A percentile compares a stretch with the other conserved stretches of the same genome.
phyloP scores from a whole-genome alignment of 2,888 invertebrate species.

The Osmoderma eremita region DNA sequence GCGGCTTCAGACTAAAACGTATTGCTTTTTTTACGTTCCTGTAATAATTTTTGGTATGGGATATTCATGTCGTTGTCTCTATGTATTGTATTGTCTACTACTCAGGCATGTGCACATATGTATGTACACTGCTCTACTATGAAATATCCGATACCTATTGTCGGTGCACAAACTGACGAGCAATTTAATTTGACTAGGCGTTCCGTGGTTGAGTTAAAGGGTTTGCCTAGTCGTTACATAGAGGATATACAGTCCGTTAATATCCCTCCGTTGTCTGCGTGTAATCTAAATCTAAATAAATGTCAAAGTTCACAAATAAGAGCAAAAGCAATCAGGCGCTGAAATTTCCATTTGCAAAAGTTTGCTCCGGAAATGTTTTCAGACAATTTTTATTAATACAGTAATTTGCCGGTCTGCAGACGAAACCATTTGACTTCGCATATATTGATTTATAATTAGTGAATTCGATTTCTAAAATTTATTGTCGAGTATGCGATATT shows the following conservation, averaged over 20 bases:
- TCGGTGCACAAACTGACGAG: background rate
- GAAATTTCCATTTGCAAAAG: too few species aligned
- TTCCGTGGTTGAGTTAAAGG: background rate
- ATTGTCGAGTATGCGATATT: too few species aligned
- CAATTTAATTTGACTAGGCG: conserved; percentile 6
- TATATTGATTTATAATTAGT: too few species aligned
- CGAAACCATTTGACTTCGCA: too few species aligned
- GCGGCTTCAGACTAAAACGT: too few species aligned
- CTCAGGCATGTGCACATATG: conserved; percentile 1
- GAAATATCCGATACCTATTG: background rate
- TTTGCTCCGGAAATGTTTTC: too few species aligned
- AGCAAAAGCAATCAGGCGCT: background rate
- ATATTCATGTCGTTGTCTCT: background rate
- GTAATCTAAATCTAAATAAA: conserved; percentile 11
- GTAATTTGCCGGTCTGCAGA: too few species aligned
- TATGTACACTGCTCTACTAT: background rate
- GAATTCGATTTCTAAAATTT: too few species aligned
- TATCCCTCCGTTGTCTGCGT: conserved; percentile 3
- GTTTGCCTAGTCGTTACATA: conserved; percentile 1
- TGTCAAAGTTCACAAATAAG: conserved; percentile 7
- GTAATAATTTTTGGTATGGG: background rate
- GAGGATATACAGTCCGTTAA: conserved; percentile 7
- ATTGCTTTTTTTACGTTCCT: too few species aligned
- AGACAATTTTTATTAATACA: too few species aligned
- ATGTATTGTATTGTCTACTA: background rate